Evolutionary conservation across 2,888 invertebrate genomes (phyloP).

Genomic region (Aspidapion aeneum): DNA sequence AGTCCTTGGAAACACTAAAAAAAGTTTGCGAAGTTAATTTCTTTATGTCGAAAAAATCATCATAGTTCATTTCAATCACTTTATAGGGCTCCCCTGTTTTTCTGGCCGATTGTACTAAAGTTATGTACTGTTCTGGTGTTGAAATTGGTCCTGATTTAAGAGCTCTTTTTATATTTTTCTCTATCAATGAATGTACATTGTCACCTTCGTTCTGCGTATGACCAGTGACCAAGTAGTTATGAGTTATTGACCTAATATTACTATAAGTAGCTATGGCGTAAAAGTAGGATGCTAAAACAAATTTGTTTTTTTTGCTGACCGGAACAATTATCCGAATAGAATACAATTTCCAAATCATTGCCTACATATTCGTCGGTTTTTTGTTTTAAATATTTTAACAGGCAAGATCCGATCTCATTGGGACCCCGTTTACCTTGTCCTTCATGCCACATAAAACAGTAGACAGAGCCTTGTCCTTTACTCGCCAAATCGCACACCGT

Average conservation of each 20-base stretch:
- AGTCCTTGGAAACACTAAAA: too few relatives aligned
- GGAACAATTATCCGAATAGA: slow-evolving; percentile 34
- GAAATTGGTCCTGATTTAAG: background rate
- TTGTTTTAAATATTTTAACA: slow-evolving; percentile 14
- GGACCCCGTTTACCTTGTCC: slow-evolving; percentile 28
- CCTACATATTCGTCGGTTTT: background rate
- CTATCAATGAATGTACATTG: background rate
- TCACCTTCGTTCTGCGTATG: slow-evolving; percentile 1
- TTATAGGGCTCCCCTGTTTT: too few relatives aligned
- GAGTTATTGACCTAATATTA: slow-evolving; percentile 10
- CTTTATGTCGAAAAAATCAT: too few relatives aligned
- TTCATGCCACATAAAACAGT: slow-evolving; percentile 26
- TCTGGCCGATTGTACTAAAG: too few relatives aligned
- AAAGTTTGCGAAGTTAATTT: too few relatives aligned
- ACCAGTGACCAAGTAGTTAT: slow-evolving; percentile 11
- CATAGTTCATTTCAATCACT: too few relatives aligned
- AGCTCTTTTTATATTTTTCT: background rate
- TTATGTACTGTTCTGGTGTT: background rate
- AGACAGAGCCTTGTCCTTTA: slow-evolving; percentile 17
- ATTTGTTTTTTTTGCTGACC: slow-evolving; percentile 19
- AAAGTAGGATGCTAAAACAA: slow-evolving; percentile 8
- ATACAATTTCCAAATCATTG: slow-evolving; percentile 22
- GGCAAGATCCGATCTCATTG: slow-evolving; percentile 13
- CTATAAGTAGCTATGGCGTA: slow-evolving; percentile 13
- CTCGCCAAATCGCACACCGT: slow-evolving; percentile 12